Evolutionary conservation across 53 echinoderm and acorn worm species (phyloP), one percentile per base, ranked within the genome.

Genomic region (Holothuria leucospilota): DNA sequence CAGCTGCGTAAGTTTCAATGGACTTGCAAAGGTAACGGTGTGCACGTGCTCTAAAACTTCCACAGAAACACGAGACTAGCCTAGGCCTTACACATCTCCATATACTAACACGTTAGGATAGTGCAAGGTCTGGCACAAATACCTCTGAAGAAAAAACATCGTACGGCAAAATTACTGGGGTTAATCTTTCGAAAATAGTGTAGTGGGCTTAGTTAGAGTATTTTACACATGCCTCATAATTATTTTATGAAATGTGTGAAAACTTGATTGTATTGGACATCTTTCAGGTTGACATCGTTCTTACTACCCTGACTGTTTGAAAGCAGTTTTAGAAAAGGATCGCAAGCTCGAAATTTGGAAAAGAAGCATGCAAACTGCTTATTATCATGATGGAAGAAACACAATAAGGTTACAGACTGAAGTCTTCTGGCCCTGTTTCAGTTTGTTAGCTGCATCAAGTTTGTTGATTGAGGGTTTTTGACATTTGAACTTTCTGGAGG

Each of bases 251-350:
- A 68, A 26, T 68, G 68, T 23, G 68, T 23, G 68, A 15, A 27
- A 68, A 68, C n/a, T 68, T 29, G 27, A 68, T 68, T 29, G 6
- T 68, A 68, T 26, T 68, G 68, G 68, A 26, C 68, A 68, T 68
- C 68, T 68, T 68, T 68, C 68, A 68, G 30, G 68, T 68, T 68
- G 68, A 68, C 68, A 68, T 29, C 68, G 21, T 68, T 68, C 68
- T 14, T 68, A 68, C 68, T 68, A 34, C 68, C 28, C 68, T 68
- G 68, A 68, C 40, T 40, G 40, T 40, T 40, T 40, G 40, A 40
- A 40, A 40, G 40, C 40, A 40, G 7, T 40, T 40, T 40, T 40
- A 40, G 40, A 40, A 40, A 40, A 40, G 40, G 40, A 40, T 40
- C 40, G 40, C 7, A 40, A 40, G 40, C 40, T 40, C 40, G 40